phyloP scores from a whole-genome alignment of 2,797 vertebrate genomes.

The Halcyon chelicuti region DNA sequence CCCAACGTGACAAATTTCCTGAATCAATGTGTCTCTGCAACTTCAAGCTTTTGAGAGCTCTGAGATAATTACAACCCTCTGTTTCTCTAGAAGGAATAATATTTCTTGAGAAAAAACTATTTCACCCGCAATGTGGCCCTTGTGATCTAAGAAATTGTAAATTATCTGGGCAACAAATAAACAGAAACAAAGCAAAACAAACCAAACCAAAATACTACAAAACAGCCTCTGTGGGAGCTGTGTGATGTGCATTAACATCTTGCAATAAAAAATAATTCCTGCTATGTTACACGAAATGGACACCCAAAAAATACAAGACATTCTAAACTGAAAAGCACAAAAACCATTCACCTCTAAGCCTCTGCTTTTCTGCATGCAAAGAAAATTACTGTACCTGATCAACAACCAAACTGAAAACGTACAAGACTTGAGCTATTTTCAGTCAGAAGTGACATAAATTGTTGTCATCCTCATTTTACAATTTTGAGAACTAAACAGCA shows the following conservation, averaged over 20 bases:
- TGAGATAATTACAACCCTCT: not conserved
- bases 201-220: not conserved
- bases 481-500: not conserved
- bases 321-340: not conserved
- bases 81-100: not conserved
- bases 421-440: not conserved
- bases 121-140: not conserved
- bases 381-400: not conserved
- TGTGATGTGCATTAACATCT: not conserved
- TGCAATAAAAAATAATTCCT: not conserved
- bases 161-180: not conserved
- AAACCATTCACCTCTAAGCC: not conserved
- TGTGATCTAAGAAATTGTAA: not conserved
- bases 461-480: not conserved
- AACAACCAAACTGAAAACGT: not conserved
- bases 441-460: not conserved
- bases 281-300: not conserved
- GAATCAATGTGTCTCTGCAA: not conserved
- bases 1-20: not conserved
- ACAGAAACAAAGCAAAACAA: not conserved
- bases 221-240: not conserved
- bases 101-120: not conserved
- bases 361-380: not conserved
- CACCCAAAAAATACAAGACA: not conserved
- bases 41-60: not conserved